Base-by-base conservation (phyloP, 2,888 invertebrate species). In the Hylaea fasciaria region DNA sequence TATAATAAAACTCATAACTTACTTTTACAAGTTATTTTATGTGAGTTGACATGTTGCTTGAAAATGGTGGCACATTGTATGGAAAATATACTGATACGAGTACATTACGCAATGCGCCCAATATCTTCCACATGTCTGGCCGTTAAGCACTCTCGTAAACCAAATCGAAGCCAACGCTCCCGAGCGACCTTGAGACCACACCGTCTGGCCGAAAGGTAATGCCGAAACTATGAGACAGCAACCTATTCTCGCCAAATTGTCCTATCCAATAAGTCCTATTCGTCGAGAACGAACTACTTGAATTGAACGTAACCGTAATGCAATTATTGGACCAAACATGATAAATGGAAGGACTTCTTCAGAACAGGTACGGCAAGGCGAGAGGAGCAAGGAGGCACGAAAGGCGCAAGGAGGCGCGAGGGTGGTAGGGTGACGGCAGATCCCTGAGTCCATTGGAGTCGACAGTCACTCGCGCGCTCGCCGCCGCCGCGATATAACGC, bases 381-480 rank as follows among this genome's bases (percentile, higher is more conserved):
- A 70, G 77, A 77, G 73, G 73, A 69, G 64, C 48, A 62, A 63
- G 64, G 62, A 64, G 66, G 69, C 72, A 73, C 66, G 45, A 67
- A 71, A 70, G 64, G 66, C 32, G 32, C 32, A 37, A n/a, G 37
- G 37, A n/a, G 37, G 37, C 37, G 5, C 37, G 65, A 69, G 64
- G 57, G 69, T 41, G 58, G 65, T 41, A 64, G 45, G 60, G 64
- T 67, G 71, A 70, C 68, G 59, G 68, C n/a, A 65, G 70, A 73
- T 71, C 73, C 70, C 70, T 70, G 45, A 62, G 46, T 44, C 55
- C 40, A 3, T 32, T 45, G 48, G 55, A 54, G 37, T 39, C 61
- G 60, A 74, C 80, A 53, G 78, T 73, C 89, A 91, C 74, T 91
- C 90, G 89, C 88, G 90, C 87, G 87, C 74, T 76, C 67, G 81